Evolutionary conservation across 2,888 invertebrate species (phyloP).

Genomic region (Embidobia sp.): DNA sequence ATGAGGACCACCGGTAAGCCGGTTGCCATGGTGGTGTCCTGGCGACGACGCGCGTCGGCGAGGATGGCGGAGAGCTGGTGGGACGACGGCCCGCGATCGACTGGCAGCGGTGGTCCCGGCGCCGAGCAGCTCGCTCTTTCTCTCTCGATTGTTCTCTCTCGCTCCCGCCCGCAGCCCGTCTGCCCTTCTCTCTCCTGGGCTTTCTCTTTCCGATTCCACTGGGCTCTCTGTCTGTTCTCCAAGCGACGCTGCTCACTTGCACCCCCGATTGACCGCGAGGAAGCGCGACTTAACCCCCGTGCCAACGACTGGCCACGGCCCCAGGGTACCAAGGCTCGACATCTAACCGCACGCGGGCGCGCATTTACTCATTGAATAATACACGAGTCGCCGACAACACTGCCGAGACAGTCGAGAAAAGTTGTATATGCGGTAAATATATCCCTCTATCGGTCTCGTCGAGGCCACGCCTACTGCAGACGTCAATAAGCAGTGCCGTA

Average conservation of each 20-base stretch:
- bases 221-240: constrained; percentile 8
- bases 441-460: constrained; percentile 74
- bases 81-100: constrained; percentile 25
- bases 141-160: constrained; percentile 7
- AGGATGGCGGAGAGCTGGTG: constrained; percentile 8
- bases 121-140: constrained; percentile 10
- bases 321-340: constrained; percentile 72
- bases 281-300: constrained; percentile 70
- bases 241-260: constrained; percentile 35
- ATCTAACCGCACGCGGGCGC: constrained; percentile 72
- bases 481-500: constrained; percentile 81
- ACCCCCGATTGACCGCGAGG: constrained; percentile 31
- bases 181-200: constrained; percentile 2
- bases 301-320: constrained; percentile 72
- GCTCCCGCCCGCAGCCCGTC: background rate
- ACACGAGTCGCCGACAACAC: constrained; percentile 68
- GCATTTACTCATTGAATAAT: constrained; percentile 76
- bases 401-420: constrained; percentile 70
- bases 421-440: constrained; percentile 76
- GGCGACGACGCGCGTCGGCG: too few species aligned
- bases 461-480: constrained; percentile 81
- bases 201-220: constrained; percentile 6
- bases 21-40: constrained; percentile 34
- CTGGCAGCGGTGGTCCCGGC: constrained; percentile 46
- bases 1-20: constrained; percentile 44